phyloP scores from a whole-genome alignment of 2,113 vertebrate genomes.

The Asarcornis scutulata region DNA sequence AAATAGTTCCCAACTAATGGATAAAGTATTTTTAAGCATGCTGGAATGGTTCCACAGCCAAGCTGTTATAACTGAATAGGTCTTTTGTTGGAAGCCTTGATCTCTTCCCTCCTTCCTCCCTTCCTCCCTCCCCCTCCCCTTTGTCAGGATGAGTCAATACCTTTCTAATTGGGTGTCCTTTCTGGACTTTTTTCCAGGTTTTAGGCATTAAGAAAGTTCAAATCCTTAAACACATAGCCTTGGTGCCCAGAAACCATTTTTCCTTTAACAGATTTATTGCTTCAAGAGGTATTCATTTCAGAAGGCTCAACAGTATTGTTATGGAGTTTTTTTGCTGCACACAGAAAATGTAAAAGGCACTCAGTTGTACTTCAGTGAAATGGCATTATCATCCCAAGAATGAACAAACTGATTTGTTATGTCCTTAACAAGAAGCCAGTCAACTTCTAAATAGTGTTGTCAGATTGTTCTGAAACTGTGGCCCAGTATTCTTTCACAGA shows the following conservation, averaged over 20 bases:
- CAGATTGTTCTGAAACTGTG: constrained; percentile 25
- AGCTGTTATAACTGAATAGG: constrained; percentile 65
- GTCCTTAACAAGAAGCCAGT: constrained; percentile 49
- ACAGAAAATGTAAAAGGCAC: constrained; percentile 48
- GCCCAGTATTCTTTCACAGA: constrained; percentile 15
- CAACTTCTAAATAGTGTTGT: constrained; percentile 63
- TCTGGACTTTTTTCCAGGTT: constrained; percentile 57
- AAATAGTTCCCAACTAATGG: constrained; percentile 38
- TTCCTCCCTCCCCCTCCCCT: background rate
- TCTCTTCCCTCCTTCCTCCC: constrained; percentile 63
- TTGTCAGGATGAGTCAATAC: constrained; percentile 47
- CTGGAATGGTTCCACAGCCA: constrained; percentile 58
- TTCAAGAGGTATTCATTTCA: constrained; percentile 59
- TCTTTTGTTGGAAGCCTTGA: constrained; percentile 65
- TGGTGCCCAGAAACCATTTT: constrained; percentile 45
- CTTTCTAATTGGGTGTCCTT: constrained; percentile 66
- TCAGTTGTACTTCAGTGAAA: constrained; percentile 63
- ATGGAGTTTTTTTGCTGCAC: constrained; percentile 15
- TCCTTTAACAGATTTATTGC: constrained; percentile 51
- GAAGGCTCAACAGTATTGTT: constrained; percentile 51
- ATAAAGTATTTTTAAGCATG: constrained; percentile 61
- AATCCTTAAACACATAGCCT: constrained; percentile 46
- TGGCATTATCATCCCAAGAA: constrained; percentile 35
- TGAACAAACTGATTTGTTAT: constrained; percentile 59
- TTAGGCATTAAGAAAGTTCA: constrained; percentile 54